phyloP scores from a whole-genome alignment of 2,797 vertebrate species.

The Darevskia mixta region DNA sequence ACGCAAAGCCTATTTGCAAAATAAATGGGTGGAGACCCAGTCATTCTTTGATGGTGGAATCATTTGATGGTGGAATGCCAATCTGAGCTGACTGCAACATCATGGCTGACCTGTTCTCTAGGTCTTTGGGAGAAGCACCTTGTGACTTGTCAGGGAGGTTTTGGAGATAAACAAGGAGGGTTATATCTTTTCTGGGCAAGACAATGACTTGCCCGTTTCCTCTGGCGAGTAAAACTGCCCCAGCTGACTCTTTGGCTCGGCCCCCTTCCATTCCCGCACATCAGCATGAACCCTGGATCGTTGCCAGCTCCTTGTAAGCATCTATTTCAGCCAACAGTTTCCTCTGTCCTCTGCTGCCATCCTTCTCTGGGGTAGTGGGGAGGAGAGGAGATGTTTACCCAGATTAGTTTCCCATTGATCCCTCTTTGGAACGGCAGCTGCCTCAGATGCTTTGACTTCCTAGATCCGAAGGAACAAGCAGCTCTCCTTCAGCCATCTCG shows the following conservation, averaged over 20 bases:
- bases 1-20: too few species aligned
- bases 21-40: not conserved
- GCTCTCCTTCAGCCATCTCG: not conserved
- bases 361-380: not conserved
- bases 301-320: not conserved
- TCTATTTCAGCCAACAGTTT: not conserved
- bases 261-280: not conserved
- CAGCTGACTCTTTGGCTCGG: not conserved
- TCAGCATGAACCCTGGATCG: not conserved
- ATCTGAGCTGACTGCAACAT: not conserved
- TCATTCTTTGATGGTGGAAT: not conserved
- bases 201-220: not conserved
- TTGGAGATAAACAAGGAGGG: not conserved
- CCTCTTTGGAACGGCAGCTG: not conserved
- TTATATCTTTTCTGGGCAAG: not conserved
- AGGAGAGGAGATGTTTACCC: not conserved
- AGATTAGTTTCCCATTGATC: not conserved
- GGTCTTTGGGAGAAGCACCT: not conserved
- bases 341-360: not conserved
- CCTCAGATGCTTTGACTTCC: not conserved
- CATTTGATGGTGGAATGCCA: not conserved
- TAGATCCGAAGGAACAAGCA: not conserved
- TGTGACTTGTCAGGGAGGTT: not conserved
- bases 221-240: not conserved
- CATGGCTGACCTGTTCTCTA: not conserved